phyloP scores from a whole-genome alignment of 2,113 vertebrate genomes.

The Prionailurus bengalensis region DNA sequence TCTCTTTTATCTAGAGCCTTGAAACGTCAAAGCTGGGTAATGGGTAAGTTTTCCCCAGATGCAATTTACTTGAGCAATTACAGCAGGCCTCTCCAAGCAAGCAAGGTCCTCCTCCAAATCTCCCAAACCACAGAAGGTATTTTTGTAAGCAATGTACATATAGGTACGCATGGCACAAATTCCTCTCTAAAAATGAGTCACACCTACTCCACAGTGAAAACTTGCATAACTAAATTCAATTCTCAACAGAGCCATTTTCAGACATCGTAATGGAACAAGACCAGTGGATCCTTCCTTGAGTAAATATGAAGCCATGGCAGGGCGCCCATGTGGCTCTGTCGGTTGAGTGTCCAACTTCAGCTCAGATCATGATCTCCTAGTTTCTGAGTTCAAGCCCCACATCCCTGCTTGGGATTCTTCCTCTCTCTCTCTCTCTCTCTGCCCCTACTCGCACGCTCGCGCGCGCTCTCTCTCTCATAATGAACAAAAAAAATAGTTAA shows the following conservation, averaged over 20 bases:
- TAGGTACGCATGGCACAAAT: rapidly evolving
- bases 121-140: neutral
- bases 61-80: neutral
- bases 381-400: too few relatives aligned
- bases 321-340: too few relatives aligned
- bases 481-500: too few relatives aligned
- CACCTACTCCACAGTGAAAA: neutral
- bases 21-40: neutral
- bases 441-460: too few relatives aligned
- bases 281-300: neutral
- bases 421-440: too few relatives aligned
- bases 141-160: neutral
- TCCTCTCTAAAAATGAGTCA: neutral
- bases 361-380: too few relatives aligned
- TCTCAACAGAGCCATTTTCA: neutral
- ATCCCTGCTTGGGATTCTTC: too few relatives aligned
- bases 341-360: too few relatives aligned
- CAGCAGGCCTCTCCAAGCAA: neutral
- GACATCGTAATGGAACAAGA: neutral
- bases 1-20: neutral
- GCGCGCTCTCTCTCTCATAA: too few relatives aligned
- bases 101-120: neutral
- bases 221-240: neutral
- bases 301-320: neutral
- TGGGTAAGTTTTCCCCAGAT: neutral